Base-by-base conservation (phyloP, 2,888 invertebrate species). In the Odontomyia ornata region DNA sequence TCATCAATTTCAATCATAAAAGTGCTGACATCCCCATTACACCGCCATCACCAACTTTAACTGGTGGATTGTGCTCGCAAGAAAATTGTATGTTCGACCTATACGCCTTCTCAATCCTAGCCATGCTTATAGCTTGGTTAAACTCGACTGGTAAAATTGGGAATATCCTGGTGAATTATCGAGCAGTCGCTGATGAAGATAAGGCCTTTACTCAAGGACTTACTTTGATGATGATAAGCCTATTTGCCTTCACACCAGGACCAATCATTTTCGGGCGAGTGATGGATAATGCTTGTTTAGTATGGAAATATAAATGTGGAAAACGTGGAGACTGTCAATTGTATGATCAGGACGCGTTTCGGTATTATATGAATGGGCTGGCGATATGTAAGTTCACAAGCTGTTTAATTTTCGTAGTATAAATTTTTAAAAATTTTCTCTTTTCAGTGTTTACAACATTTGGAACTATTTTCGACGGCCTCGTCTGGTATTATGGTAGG, bases 201-300 rank as follows among this genome's bases (percentile, higher is more conserved):
- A 92, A 92, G 83, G 89, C 91, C 11, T 89, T 92, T 81, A 90
- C 91, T 0, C 90, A 91, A 83, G 92, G 91, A 0, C 84, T 92
- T 27, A 87, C 89, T 0, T 85, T 91, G 0, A 89, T 91, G 86
- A 85, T 91, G 82, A 84, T 91, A 67, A 91, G 91, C 67, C 81
- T 91, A 27, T 89, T 91, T 80, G 91, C 91, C 1, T 86, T 92
- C 77, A 91, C 92, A 78, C 93, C 93, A 0, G 92, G 91, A 5
- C 93, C 93, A 0, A 91, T 93, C 76, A 85, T 93, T 60, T 87
- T 84, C 78, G 93, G 93, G 0, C 88, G 89, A n/a, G 88, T 93
- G 67, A 91, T 88, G 81, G 92, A 93, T 83, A 89, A 89, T 15
- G 89, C 92, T 0, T 93, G 93, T 79, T 82, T 91, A 43, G 88